These are phyloP conservation scores for Globodera rostochiensis DNA, from an alignment of 1,140 invertebrate genomes.

Conservation along the genomic window DNA sequence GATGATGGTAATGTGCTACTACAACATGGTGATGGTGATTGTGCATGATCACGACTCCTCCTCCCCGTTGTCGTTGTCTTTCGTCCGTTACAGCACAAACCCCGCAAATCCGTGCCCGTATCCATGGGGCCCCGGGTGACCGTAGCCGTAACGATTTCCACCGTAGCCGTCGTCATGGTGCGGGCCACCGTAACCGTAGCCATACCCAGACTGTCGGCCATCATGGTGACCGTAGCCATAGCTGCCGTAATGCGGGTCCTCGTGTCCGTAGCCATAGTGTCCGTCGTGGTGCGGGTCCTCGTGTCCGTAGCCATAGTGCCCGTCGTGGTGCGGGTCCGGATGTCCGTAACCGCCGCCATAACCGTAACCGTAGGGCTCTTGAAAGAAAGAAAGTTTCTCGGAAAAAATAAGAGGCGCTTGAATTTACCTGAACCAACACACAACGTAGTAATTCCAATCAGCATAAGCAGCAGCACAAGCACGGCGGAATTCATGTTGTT, in stretches of 20 bases:
- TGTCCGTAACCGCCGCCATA: constrained; percentile 9
- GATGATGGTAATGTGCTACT: background rate
- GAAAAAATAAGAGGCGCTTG: background rate
- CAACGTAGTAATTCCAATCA: background rate
- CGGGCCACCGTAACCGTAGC: constrained; percentile 14
- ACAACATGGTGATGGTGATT: background rate
- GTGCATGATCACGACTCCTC: background rate
- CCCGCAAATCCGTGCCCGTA: constrained; percentile 5
- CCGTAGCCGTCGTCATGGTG: constrained; percentile 22
- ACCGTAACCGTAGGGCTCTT: background rate
- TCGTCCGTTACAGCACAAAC: background rate
- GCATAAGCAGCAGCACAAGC: background rate
- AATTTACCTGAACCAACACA: constrained; percentile 6
- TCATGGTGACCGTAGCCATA: constrained; percentile 16
- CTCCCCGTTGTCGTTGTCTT: background rate
- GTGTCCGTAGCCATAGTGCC: constrained; percentile 31
- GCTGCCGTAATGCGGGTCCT: constrained; percentile 14
- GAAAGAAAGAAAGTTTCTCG: background rate
- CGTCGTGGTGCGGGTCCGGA: constrained; percentile 18
- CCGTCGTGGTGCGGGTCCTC: background rate
- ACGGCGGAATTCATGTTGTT: background rate
- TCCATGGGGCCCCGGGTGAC: background rate
- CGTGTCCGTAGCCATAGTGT: constrained; percentile 21
- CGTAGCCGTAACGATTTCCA: background rate
- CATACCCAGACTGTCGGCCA: background rate